Conservation (phyloP, 2,888 invertebrate species). For the Drosophila picticornis region DNA sequence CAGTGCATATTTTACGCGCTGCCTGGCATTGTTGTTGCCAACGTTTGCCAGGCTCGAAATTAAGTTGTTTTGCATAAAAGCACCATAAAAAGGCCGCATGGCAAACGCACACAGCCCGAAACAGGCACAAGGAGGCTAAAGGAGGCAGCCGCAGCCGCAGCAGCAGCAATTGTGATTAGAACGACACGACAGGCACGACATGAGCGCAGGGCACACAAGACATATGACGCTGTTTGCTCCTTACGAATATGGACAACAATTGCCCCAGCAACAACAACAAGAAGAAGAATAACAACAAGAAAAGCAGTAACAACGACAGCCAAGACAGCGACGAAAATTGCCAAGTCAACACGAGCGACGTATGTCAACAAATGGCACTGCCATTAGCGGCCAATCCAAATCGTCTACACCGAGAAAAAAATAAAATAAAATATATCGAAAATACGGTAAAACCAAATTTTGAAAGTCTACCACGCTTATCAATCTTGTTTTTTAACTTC, state of each 20-base stretch:
- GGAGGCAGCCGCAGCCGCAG: slow-evolving; percentile 28
- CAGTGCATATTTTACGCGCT: slow-evolving; percentile 77
- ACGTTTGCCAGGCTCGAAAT: slow-evolving; percentile 59
- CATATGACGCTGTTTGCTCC: slow-evolving; percentile 69
- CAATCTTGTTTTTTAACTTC: neutral
- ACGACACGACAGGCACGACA: slow-evolving; percentile 81
- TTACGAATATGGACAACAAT: slow-evolving; percentile 80
- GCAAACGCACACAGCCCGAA: slow-evolving; percentile 47
- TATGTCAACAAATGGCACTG: slow-evolving; percentile 80
- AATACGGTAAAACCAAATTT: neutral
- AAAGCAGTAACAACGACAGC: slow-evolving; percentile 8
- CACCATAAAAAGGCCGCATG: slow-evolving; percentile 79
- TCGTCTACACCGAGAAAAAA: slow-evolving; percentile 5
- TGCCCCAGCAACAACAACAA: slow-evolving; percentile 41
- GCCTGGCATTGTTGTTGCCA: slow-evolving; percentile 60
- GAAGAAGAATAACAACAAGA: slow-evolving; percentile 13
- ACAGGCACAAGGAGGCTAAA: slow-evolving; percentile 19
- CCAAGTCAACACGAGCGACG: slow-evolving; percentile 80
- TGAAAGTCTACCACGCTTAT: neutral
- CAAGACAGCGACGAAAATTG: slow-evolving; percentile 65
- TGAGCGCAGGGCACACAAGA: slow-evolving; percentile 70
- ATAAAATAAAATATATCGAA: neutral
- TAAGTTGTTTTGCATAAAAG: slow-evolving; percentile 83
- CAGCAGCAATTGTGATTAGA: slow-evolving; percentile 76
- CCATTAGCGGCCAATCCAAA: slow-evolving; percentile 73